phyloP scores from a whole-genome alignment of 2,888 invertebrate species.

The Seira ritae region DNA sequence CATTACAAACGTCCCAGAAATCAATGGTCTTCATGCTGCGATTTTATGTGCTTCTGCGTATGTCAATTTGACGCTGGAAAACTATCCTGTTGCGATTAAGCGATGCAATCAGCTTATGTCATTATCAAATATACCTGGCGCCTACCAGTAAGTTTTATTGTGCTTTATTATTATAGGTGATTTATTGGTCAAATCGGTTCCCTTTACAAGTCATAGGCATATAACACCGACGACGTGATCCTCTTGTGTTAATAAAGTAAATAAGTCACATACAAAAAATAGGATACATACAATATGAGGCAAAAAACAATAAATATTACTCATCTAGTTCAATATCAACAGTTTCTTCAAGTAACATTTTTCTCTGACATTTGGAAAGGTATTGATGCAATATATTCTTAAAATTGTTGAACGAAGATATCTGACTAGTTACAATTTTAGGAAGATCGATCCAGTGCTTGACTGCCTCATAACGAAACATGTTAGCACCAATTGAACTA shows the following conservation, averaged over 20 bases:
- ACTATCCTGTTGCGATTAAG: conserved; percentile 86
- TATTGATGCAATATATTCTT: not conserved
- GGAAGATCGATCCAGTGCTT: not conserved
- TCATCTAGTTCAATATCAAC: too few species aligned
- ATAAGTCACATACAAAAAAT: too few species aligned
- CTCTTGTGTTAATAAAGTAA: too few species aligned
- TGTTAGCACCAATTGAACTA: not conserved
- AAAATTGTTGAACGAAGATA: not conserved
- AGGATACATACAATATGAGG: too few species aligned
- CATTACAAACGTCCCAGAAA: conserved; percentile 66
- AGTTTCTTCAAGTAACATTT: too few species aligned
- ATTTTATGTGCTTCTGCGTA: conserved; percentile 89
- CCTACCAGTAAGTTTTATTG: conserved; percentile 53
- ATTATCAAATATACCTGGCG: conserved; percentile 82
- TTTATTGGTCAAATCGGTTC: too few species aligned
- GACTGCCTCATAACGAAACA: not conserved
- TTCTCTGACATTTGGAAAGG: too few species aligned
- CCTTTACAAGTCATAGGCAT: too few species aligned
- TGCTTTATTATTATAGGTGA: too few species aligned
- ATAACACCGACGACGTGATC: too few species aligned
- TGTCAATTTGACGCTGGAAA: conserved; percentile 88
- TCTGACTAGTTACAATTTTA: not conserved
- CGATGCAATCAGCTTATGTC: conserved; percentile 85
- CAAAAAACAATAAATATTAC: too few species aligned
- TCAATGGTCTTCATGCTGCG: conserved; percentile 77